Evolutionary conservation across 2,113 vertebrate genomes (phyloP).

Genomic region (Psittacara wagleri): DNA sequence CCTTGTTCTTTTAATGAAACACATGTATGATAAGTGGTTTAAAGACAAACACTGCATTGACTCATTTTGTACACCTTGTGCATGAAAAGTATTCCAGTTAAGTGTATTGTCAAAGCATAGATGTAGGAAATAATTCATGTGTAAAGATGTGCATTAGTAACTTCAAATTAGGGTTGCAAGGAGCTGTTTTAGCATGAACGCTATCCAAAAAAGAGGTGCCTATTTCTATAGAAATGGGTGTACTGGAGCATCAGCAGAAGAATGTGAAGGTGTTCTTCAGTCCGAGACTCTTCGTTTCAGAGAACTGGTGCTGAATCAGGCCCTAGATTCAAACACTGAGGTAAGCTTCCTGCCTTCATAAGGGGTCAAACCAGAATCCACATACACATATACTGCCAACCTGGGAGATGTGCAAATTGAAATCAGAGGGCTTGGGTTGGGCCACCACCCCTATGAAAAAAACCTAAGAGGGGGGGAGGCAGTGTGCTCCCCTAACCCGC

Average conservation of each 20-base stretch:
- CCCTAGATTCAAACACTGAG: neutral
- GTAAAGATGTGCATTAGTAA: constrained; percentile 37
- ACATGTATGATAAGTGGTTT: neutral
- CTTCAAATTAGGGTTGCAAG: constrained; percentile 17
- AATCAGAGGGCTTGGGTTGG: neutral
- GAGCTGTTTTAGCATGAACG: constrained; percentile 19
- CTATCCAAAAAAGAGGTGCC: constrained; percentile 2
- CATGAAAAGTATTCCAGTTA: constrained; percentile 57
- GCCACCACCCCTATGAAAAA: neutral
- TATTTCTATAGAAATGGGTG: neutral
- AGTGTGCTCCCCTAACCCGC: neutral
- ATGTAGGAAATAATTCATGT: constrained; percentile 26
- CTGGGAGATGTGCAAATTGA: neutral
- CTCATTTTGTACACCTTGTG: constrained; percentile 49
- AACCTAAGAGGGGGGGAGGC: accelerated
- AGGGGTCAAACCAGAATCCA: neutral
- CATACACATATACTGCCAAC: accelerated
- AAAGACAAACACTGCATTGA: constrained; percentile 30
- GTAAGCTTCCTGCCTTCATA: neutral
- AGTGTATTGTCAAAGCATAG: constrained; percentile 49
- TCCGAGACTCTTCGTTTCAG: neutral
- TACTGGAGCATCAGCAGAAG: constrained; percentile 19
- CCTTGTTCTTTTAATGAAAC: neutral
- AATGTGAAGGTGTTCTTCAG: neutral
- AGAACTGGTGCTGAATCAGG: neutral